Evolutionary conservation across 2,888 invertebrate species (phyloP), one percentile per base, ranked within the genome.

Genomic region (Sinhomidia bicolor): DNA sequence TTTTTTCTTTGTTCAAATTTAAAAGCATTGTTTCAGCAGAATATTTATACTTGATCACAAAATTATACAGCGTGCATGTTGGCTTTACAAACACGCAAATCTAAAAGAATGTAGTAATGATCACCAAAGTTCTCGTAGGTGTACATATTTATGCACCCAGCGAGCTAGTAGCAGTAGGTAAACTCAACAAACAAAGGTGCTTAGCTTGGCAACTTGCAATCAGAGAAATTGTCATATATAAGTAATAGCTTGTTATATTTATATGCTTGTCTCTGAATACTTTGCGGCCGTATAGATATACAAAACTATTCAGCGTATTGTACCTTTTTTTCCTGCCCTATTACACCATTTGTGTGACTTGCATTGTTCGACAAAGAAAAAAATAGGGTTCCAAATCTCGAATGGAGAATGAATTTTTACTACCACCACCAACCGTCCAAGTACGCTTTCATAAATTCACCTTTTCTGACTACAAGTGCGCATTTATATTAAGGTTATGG

Each of bases 401-500:
- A 29, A 78, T 32, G 23, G 17, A 29, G 79, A 79, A 57, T 51
- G 57, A 57, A 79, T 57, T 60, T 76, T 79, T 79, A 79, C 57
- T 79, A 54, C 78, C 32, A n/a, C 47, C 74, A 47, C 74, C 44
- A 78, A 78, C 32, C 32, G 51, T 62, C 62, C 65, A 47, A 81
- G 10, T 81, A 36, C 79, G 51, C 62, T 20, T 74, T 29, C 87
- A 54, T 81, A 80, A 81, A 80, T 87, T 36, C 81, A 14, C 74
- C 74, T 60, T 71, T 62, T 57, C 68, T 60, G 20, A 60, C 79
- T 79, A 32, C 79, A 57, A 54, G 57, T 36, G 47, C 36, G 57
- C 57, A 79, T 60, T 79, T 79, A 23, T 57, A 60, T 79, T 79
- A 79, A 57, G 36, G 83, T 83, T 83, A 83, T 74, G 83, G 74